These are phyloP conservation scores for Willowsia nigromaculata DNA, from an alignment of 2,888 invertebrate genomes.

Conservation along the genomic window DNA sequence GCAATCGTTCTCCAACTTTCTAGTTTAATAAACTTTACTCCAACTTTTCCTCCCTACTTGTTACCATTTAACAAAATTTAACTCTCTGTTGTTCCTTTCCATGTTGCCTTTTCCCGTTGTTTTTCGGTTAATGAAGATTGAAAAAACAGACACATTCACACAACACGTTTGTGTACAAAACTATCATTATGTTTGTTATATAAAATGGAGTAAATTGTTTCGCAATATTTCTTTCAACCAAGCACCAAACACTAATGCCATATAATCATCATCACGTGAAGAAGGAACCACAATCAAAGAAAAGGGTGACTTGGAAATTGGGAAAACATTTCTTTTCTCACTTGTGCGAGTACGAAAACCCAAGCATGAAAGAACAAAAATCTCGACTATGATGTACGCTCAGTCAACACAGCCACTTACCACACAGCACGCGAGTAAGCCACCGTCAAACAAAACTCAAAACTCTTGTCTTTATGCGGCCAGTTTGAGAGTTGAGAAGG, in stretches of 20 bases:
- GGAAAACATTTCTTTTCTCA: too few relatives aligned
- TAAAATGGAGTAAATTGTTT: constrained; percentile 27
- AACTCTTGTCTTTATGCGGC: neutral
- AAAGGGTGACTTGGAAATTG: too few relatives aligned
- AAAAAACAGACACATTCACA: neutral
- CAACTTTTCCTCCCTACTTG: constrained; percentile 37
- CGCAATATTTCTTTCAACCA: constrained; percentile 14
- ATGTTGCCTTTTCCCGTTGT: neutral
- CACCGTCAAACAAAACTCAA: neutral
- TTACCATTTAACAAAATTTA: neutral
- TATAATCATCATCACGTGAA: neutral
- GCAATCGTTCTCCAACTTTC: neutral
- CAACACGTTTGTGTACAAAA: neutral
- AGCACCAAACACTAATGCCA: neutral
- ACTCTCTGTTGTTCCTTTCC: neutral
- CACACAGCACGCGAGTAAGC: neutral
- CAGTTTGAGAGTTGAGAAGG: neutral
- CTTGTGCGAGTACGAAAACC: too few relatives aligned
- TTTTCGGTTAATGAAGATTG: constrained; percentile 46
- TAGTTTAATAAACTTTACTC: constrained; percentile 54
- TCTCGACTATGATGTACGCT: too few relatives aligned
- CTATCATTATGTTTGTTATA: neutral
- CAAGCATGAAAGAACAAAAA: too few relatives aligned
- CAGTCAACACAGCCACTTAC: neutral
- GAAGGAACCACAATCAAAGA: neutral